A percentile compares a stretch with the other conserved stretches of the same genome.
These are phyloP conservation scores for Cyprinodon variegatus DNA, from an alignment of 2,113 vertebrate genomes.

Conservation along the genomic window DNA sequence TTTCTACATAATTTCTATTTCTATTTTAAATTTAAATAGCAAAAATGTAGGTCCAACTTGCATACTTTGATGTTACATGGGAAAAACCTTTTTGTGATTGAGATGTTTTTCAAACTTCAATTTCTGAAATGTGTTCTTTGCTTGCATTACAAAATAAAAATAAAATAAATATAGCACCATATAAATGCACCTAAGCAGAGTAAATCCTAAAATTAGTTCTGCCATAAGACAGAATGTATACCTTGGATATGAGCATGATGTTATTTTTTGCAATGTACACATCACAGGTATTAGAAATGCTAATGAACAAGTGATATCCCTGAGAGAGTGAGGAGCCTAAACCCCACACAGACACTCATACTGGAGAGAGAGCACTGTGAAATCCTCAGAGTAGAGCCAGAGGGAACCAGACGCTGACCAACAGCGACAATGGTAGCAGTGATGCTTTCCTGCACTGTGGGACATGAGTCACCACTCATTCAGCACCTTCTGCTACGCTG, in stretches of 20 bases:
- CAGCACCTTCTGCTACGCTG: constrained; percentile 39
- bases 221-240: no score
- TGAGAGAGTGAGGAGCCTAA: constrained; percentile 36
- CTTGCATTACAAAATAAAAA: no score
- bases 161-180: background rate
- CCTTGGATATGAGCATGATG: background rate
- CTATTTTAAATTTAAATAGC: no score
- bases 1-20: no score
- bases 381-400: constrained; percentile 24
- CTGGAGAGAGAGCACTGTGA: constrained; percentile 16
- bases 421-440: constrained; percentile 58
- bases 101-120: no score
- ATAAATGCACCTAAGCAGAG: background rate
- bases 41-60: no score
- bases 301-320: constrained; percentile 53
- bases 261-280: constrained; percentile 16
- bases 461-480: constrained; percentile 60
- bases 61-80: no score
- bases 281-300: constrained; percentile 11
- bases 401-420: constrained; percentile 27
- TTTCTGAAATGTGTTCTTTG: no score
- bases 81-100: no score
- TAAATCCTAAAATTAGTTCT: background rate
- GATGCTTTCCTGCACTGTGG: constrained; percentile 54
- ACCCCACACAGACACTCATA: constrained; percentile 18